phyloP scores from a whole-genome alignment of 2,888 invertebrate species.

The Spilarctia lutea region DNA sequence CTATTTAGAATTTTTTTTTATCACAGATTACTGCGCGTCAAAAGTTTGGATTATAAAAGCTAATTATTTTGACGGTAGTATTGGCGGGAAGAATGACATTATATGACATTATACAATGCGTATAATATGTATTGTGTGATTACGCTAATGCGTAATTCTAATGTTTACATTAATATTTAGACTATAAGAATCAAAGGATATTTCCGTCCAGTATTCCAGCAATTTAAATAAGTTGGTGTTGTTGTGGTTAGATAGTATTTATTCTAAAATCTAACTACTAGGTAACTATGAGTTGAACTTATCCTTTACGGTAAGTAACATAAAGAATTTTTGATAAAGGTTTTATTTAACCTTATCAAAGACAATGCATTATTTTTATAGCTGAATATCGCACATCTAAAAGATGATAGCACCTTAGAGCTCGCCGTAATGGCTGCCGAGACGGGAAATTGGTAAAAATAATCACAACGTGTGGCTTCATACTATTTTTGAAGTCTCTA shows the following conservation, averaged over 20 bases:
- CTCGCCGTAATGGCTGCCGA: background rate
- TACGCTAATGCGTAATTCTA: too few species aligned
- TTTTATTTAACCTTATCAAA: background rate
- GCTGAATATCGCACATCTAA: background rate
- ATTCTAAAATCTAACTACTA: background rate
- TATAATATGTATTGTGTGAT: too few species aligned
- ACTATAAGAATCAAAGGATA: too few species aligned
- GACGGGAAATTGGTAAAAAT: background rate
- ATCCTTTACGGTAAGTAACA: too few species aligned
- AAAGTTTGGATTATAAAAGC: background rate
- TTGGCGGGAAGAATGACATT: background rate
- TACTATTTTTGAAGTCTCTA: background rate
- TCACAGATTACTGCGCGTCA: background rate
- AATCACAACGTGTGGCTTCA: background rate
- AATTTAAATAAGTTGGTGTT: background rate
- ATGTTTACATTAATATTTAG: too few species aligned
- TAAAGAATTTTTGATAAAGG: background rate
- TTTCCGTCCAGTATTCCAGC: background rate
- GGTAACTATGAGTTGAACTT: background rate
- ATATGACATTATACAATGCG: too few species aligned
- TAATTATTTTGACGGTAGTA: background rate
- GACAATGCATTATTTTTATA: background rate
- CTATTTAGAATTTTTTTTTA: background rate
- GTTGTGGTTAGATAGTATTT: background rate
- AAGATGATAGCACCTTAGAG: background rate